Evolutionary conservation across 1,140 invertebrate genomes (phyloP).

Genomic region (Saccostrea echinata): DNA sequence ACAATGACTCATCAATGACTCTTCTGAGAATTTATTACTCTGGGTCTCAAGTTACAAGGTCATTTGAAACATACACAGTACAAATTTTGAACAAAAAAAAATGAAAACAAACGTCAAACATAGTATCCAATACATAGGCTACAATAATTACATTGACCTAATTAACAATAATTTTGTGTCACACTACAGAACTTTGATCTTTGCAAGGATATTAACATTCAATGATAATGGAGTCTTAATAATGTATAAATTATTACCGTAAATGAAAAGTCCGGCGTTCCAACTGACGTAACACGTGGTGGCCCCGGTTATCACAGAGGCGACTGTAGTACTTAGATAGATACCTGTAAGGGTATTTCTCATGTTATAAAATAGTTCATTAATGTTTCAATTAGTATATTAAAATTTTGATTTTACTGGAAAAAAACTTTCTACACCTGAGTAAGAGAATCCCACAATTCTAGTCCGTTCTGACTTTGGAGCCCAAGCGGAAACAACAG

Average conservation of each 20-base stretch:
- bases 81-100: too few relatives aligned
- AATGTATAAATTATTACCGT: conserved; percentile 52
- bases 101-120: too few relatives aligned
- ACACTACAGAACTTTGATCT: too few relatives aligned
- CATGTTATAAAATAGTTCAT: background rate
- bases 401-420: background rate
- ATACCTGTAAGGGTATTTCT: conserved; percentile 47
- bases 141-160: too few relatives aligned
- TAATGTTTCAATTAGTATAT: background rate
- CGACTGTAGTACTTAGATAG: conserved; percentile 61
- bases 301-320: conserved; percentile 53
- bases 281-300: conserved; percentile 56
- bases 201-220: too few relatives aligned
- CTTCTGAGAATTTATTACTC: too few relatives aligned
- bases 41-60: too few relatives aligned
- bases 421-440: conserved; percentile 63
- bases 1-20: too few relatives aligned
- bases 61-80: too few relatives aligned
- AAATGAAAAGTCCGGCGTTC: conserved; percentile 60
- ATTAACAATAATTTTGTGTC: too few relatives aligned
- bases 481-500: conserved; percentile 76
- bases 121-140: too few relatives aligned
- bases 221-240: too few relatives aligned
- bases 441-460: conserved; percentile 74
- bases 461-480: conserved; percentile 74